Conservation (phyloP, 2,113 vertebrate species). For the Oncorhynchus kisutch region DNA sequence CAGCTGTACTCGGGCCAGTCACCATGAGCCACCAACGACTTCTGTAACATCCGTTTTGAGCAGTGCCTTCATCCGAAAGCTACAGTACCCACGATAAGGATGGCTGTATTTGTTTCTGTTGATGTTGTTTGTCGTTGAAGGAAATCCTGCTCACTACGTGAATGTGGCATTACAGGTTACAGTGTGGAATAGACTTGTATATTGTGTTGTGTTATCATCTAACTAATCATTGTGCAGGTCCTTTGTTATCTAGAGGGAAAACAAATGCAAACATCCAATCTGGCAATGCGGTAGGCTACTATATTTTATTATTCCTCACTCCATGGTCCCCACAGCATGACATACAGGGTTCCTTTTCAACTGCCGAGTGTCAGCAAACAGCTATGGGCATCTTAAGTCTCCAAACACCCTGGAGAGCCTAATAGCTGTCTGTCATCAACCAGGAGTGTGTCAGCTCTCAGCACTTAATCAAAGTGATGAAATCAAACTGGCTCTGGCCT, state of each 20-base stretch:
- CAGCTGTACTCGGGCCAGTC: not conserved
- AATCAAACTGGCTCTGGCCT: not conserved
- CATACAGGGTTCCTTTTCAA: not conserved
- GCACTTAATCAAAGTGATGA: slow-evolving; percentile 16
- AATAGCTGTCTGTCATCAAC: slow-evolving; percentile 5
- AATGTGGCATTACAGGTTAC: not conserved
- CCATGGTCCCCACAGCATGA: not conserved
- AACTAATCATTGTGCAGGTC: no score
- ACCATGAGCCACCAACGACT: not conserved
- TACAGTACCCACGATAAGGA: not conserved
- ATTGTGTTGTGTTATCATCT: not conserved
- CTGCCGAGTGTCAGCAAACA: not conserved
- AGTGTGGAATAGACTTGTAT: not conserved
- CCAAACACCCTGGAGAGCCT: not conserved
- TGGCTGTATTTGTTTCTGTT: not conserved
- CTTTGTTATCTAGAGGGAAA: no score
- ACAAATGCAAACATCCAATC: no score
- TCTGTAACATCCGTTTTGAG: not conserved
- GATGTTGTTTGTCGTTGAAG: not conserved
- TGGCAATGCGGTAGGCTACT: not conserved
- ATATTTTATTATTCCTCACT: not conserved
- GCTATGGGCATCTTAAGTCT: not conserved
- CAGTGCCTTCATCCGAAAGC: not conserved
- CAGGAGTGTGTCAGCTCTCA: not conserved
- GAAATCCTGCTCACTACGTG: not conserved